Conservation (phyloP, 2,888 invertebrate species). For the Drosophila austrosaltans region DNA sequence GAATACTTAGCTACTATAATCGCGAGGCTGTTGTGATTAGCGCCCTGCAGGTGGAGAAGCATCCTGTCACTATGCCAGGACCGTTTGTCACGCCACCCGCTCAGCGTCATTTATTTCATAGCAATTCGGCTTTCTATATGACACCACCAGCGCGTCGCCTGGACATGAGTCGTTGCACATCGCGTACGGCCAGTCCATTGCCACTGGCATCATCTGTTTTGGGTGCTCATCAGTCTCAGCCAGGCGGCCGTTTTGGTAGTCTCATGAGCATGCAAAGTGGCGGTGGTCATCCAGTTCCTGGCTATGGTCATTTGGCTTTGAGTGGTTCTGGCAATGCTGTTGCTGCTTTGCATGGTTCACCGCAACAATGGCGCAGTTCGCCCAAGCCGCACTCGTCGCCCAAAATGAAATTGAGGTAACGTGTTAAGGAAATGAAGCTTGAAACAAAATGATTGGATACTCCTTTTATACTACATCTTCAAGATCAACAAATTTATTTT, state of each 20-base stretch:
- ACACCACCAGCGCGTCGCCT: conserved; percentile 88
- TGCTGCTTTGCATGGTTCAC: conserved; percentile 84
- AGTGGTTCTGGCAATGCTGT: conserved; percentile 28
- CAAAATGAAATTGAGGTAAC: conserved; percentile 95
- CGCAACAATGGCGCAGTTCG: conserved; percentile 85
- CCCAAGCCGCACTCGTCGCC: conserved; percentile 91
- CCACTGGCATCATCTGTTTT: conserved; percentile 80
- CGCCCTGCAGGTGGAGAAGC: conserved; percentile 96
- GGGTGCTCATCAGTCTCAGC: conserved; percentile 50
- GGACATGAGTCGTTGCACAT: conserved; percentile 77
- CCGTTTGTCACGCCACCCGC: conserved; percentile 90
- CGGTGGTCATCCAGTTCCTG: conserved; percentile 31
- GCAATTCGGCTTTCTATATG: conserved; percentile 87
- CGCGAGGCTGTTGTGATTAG: conserved; percentile 96
- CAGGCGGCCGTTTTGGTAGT: conserved; percentile 85
- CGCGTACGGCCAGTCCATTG: conserved; percentile 85
- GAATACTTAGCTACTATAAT: conserved; percentile 91
- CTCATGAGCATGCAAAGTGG: conserved; percentile 86
- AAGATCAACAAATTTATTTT: no score
- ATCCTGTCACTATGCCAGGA: conserved; percentile 94
- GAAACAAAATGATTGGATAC: background rate
- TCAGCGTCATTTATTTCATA: conserved; percentile 85
- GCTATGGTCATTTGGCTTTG: conserved; percentile 40
- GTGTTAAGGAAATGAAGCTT: background rate
- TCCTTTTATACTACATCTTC: no score